Conservation (phyloP, 2,888 invertebrate genomes). For the Linhomoeus sp. region DNA sequence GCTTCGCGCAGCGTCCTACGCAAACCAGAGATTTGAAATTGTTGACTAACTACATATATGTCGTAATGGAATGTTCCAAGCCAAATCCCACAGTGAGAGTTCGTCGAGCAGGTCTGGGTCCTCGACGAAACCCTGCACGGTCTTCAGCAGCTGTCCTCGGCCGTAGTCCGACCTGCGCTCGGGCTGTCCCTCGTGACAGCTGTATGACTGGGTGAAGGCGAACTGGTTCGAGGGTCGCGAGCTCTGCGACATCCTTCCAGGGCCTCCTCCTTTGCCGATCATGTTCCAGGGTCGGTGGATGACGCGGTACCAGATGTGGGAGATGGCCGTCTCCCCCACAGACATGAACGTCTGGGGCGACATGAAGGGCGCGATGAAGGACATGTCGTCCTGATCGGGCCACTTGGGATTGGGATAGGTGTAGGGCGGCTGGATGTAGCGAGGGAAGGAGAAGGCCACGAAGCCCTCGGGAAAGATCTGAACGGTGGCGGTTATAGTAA, state of each 20-base stretch:
- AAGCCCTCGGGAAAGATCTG: conserved; percentile 18
- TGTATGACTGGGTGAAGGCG: too few relatives aligned
- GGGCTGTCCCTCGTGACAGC: neutral
- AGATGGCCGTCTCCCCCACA: conserved; percentile 18
- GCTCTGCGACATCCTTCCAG: too few relatives aligned
- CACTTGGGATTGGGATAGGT: conserved; percentile 16
- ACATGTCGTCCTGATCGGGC: conserved; percentile 13
- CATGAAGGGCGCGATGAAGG: conserved; percentile 14
- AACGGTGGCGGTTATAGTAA: too few relatives aligned
- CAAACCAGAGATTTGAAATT: neutral
- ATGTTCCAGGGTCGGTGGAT: conserved; percentile 2
- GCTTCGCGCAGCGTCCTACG: neutral
- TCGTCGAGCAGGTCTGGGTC: conserved; percentile 13
- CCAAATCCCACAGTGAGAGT: conserved; percentile 9
- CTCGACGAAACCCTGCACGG: conserved; percentile 11
- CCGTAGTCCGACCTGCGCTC: conserved; percentile 4
- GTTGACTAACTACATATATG: too few relatives aligned
- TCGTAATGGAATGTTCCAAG: too few relatives aligned
- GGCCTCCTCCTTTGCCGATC: too few relatives aligned
- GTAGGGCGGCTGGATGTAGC: conserved; percentile 16
- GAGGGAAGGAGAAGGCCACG: conserved; percentile 14
- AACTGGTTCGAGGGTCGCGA: too few relatives aligned
- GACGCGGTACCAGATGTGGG: conserved; percentile 17
- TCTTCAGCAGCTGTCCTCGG: conserved; percentile 12
- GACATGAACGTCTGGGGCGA: conserved; percentile 13